Percentiles rank a stretch among this genome's conserved stretches.
These are phyloP conservation scores for Piezodorus guildinii DNA, from an alignment of 1,140 invertebrate species.

Conservation along the genomic window DNA sequence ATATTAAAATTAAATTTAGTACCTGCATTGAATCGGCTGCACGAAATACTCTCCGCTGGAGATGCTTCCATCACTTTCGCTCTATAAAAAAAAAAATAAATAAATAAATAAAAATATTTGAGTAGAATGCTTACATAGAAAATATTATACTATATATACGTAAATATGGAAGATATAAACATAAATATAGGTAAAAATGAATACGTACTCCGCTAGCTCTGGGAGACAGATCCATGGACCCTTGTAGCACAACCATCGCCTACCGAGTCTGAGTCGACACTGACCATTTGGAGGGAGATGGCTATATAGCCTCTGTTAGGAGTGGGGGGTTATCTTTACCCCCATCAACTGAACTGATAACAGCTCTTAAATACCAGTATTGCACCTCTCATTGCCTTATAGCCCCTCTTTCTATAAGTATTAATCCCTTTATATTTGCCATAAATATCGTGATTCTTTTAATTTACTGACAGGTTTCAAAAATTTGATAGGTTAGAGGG, in stretches of 20 bases:
- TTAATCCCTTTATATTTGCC: too few relatives aligned
- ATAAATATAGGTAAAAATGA: not conserved
- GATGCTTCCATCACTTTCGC: conserved; percentile 25
- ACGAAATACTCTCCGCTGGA: conserved; percentile 18
- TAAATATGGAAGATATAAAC: not conserved
- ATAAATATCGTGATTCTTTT: too few relatives aligned
- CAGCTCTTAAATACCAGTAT: too few relatives aligned
- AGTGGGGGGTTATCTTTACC: not conserved
- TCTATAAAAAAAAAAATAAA: conserved; percentile 20
- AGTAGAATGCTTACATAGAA: too few relatives aligned
- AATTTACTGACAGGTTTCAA: too few relatives aligned
- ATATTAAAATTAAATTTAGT: not conserved
- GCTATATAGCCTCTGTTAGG: not conserved
- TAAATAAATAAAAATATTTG: too few relatives aligned
- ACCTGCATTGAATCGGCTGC: conserved; percentile 20
- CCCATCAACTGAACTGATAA: too few relatives aligned
- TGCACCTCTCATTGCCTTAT: too few relatives aligned
- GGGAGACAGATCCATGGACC: too few relatives aligned
- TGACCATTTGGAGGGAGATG: not conserved
- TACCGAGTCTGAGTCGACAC: not conserved
- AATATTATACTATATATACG: not conserved
- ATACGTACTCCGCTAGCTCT: not conserved
- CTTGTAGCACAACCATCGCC: too few relatives aligned
- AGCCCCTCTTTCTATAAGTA: too few relatives aligned
- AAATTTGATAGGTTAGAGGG: too few relatives aligned